Base-by-base conservation (phyloP, 2,797 vertebrate species). In the Amblyopsis hoosieri region DNA sequence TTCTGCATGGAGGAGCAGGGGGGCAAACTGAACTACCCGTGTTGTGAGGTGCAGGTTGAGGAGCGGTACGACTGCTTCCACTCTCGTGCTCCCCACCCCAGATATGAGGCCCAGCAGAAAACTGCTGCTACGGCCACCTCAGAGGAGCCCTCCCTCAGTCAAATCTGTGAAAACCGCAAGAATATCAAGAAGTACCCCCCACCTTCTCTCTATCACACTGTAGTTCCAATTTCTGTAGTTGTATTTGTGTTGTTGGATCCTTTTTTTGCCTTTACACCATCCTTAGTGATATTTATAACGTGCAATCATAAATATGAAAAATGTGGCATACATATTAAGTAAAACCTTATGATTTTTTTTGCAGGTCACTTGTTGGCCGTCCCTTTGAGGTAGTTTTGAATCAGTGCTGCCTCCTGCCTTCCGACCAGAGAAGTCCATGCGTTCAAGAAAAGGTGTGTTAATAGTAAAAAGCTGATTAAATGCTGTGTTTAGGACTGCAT, bases 391-490 rank as follows among this genome's bases (percentile, higher is more conserved):
- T 12, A 6, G 58, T 86, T 49, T 80, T 87, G 67, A 79, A 29
- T 2, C 64, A 84, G 70, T 93, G 93, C 89, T 94, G 93, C 74
- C 67, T 62, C 69, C 79, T 87, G 48, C 42, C 75, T 60, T 49
- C 54, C 51, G 0, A 69, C 42, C 29, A 78, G 4, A 80, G 17
- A 68, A 60, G 9, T n/a, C 3, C 2, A 42, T 94, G 92, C 67
- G 62, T 85, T 31, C 3, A 11, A 13, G 51, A 67, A n/a, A 69
- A 64, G 80, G 93, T 92, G 60, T 85, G 85, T 76, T 62, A 1
- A 23, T 23, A 23, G 23, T 23, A 52, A 60, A 57, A 19, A 11
- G 3, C 33, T 37, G 33, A 19, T 54, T 45, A 45, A n/a, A 55
- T 9, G 6, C 60, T 60, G n/a, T 1, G 13, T 52, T 8, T 45